Conservation (phyloP, 2,797 vertebrate genomes). For the Myioborus melanocephalus region DNA sequence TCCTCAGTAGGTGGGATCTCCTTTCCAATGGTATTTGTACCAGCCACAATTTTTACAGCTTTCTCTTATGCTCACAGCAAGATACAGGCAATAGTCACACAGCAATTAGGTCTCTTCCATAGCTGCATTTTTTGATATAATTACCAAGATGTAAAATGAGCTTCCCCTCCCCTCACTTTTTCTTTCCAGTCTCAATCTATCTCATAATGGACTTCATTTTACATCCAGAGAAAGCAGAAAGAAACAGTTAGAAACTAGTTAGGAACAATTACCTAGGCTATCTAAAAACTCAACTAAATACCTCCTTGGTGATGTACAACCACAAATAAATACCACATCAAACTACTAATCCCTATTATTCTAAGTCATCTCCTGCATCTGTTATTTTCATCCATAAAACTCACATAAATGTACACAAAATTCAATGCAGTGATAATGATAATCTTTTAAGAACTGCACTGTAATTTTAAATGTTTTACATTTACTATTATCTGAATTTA, state of each 20-base stretch:
- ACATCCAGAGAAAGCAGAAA: background rate
- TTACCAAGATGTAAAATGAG: background rate
- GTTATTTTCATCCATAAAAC: conserved; percentile 16
- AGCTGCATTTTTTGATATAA: conserved; percentile 7
- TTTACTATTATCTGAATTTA: conserved; percentile 31
- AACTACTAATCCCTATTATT: background rate
- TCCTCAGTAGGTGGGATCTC: background rate
- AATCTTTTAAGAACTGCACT: conserved; percentile 11
- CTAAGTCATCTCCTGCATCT: background rate
- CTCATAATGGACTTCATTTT: background rate
- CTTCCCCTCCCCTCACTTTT: background rate
- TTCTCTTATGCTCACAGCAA: background rate
- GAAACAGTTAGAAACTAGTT: background rate
- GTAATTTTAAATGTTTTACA: conserved; percentile 26
- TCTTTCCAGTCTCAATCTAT: background rate
- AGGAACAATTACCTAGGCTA: background rate
- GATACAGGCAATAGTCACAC: background rate
- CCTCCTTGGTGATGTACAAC: background rate
- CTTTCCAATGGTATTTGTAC: background rate
- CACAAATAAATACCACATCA: background rate
- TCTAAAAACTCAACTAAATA: background rate
- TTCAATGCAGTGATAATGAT: background rate
- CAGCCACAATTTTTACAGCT: background rate
- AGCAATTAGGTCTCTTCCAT: background rate
- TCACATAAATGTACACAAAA: background rate